Conservation (phyloP, 1,140 invertebrate species). For the Orussus abietinus region DNA sequence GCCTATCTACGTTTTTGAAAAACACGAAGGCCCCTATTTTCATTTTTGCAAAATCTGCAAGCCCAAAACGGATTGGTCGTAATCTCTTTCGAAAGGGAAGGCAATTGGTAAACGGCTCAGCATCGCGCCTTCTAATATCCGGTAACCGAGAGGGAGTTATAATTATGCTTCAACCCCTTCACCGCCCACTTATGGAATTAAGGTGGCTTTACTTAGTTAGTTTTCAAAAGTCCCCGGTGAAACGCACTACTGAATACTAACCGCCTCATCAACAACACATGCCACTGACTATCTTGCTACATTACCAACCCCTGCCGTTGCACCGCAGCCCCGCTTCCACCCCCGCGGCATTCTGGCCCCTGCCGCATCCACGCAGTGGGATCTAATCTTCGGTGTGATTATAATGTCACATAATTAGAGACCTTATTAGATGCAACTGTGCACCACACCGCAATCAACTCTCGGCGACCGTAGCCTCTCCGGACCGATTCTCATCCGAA, state of each 20-base stretch:
- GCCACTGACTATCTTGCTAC: slow-evolving; percentile 39
- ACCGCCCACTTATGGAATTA: slow-evolving; percentile 49
- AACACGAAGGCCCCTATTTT: too few relatives aligned
- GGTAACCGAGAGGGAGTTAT: slow-evolving; percentile 48
- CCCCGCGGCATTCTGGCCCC: slow-evolving; percentile 11
- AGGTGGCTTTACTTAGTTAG: slow-evolving; percentile 50
- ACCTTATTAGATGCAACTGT: slow-evolving; percentile 23
- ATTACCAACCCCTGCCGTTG: slow-evolving; percentile 31
- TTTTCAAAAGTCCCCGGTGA: slow-evolving; percentile 48
- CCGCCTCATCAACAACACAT: slow-evolving; percentile 54
- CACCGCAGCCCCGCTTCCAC: slow-evolving; percentile 20
- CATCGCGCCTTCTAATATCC: slow-evolving; percentile 42
- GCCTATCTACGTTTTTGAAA: too few relatives aligned
- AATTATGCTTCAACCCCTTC: slow-evolving; percentile 42
- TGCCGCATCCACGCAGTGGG: slow-evolving; percentile 16
- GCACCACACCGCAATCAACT: background rate
- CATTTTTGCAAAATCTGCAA: too few relatives aligned
- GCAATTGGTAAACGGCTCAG: background rate
- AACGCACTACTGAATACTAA: slow-evolving; percentile 51
- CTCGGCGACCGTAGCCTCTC: background rate
- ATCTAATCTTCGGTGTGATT: slow-evolving; percentile 48
- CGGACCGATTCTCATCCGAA: too few relatives aligned
- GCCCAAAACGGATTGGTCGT: too few relatives aligned
- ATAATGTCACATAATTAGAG: slow-evolving; percentile 38
- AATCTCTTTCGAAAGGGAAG: too few relatives aligned